Evolutionary conservation across 1,140 invertebrate species (phyloP), one percentile per base, ranked within the genome.

Genomic region (Oppia nitens): DNA sequence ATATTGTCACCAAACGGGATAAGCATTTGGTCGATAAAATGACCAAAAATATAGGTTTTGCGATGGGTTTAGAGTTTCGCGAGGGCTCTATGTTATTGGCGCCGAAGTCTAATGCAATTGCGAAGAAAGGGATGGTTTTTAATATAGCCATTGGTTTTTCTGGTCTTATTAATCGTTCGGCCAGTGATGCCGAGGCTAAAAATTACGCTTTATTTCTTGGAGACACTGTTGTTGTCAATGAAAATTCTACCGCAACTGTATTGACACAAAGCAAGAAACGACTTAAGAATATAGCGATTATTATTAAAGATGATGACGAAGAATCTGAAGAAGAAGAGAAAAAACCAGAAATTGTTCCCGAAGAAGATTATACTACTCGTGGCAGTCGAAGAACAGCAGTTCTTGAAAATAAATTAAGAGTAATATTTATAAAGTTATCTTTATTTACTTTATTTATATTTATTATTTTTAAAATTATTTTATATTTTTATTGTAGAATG

Each of bases 1-100:
- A 80, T 57, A 82, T 81, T 68, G 84, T 93, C 0, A 92, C 94
- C 68, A 83, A 85, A 63, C 83, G 95, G 64, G 87, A 90, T 67
- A 82, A 90, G 17, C 76, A 81, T 55, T 75, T 98, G 63, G 71
- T 88, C 0, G 88, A 95, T 62, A 92, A 90, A 71, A 74, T 99
- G 49, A 95, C 89, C 0, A 98, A 96, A 72, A 89, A 80, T 64
- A 85, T 95, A 73, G 93, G 92, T 21, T 94, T 98, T 76, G 89
- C 81, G 0, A 98, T 91, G 81, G 96, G 96, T 9, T 88, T 98
- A 66, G 95, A 99, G 72, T 99, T 99, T 72, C 81, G 93, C 53
- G 96, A 99, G 72, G 85, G 85, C 64, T 87, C 87, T 0, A 76
- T 98, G 32, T 75, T 93, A 0, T 88, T 99, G 67, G 86, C 84